phyloP scores from a whole-genome alignment of 2,888 invertebrate genomes.

The Holacanthella duospinosa region DNA sequence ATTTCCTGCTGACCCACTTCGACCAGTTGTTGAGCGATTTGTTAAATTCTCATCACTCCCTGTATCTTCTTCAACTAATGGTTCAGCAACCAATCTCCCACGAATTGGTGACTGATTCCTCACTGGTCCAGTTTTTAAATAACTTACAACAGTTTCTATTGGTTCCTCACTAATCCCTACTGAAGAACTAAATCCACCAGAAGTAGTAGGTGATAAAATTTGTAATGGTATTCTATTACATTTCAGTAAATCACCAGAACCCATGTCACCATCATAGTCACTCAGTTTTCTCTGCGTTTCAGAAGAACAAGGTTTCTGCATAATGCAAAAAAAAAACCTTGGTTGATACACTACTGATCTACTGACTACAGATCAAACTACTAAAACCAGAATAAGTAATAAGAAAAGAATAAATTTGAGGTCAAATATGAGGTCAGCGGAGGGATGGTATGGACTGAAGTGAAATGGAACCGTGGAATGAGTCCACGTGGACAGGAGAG shows the following conservation, averaged over 20 bases:
- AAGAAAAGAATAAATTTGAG: no score
- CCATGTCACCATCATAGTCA: not conserved
- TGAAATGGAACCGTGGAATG: not conserved
- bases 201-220: not conserved
- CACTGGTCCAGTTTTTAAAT: not conserved
- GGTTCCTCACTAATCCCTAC: not conserved
- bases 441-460: not conserved
- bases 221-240: not conserved
- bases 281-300: not conserved
- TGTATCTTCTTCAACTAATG: conserved; percentile 20
- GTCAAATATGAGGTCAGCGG: not conserved
- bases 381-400: no score
- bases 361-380: no score
- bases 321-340: no score
- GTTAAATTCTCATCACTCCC: conserved; percentile 14
- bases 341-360: no score
- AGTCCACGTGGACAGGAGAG: conserved; percentile 1
- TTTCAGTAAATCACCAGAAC: not conserved
- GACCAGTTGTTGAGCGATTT: conserved; percentile 15
- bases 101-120: not conserved
- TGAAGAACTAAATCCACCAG: no score
- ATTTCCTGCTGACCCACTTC: conserved; percentile 26
- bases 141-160: not conserved
- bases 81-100: conserved; percentile 8
- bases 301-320: not conserved